Percentiles rank a stretch among this genome's conserved stretches.
phyloP scores from a whole-genome alignment of 2,888 invertebrate genomes.

The Cheilosia scutellata region DNA sequence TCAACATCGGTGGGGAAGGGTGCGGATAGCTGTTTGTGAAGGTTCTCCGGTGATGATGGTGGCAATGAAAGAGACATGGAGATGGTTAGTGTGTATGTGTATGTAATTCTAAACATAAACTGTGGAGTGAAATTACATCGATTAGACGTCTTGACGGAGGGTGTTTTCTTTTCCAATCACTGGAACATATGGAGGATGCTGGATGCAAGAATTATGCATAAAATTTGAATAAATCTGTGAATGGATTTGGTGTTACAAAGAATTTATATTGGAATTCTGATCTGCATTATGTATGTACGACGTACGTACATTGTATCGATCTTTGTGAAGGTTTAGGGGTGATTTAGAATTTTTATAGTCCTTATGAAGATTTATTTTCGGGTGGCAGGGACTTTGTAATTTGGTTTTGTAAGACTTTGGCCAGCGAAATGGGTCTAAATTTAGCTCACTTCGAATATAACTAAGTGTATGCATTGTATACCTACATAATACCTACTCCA shows the following conservation, averaged over 20 bases:
- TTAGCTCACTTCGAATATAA: no score
- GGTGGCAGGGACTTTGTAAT: no score
- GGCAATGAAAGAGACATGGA: conserved; percentile 59
- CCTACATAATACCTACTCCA: no score
- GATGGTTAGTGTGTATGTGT: conserved; percentile 15
- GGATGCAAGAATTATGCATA: conserved; percentile 51
- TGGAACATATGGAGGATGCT: conserved; percentile 60
- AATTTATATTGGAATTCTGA: background rate
- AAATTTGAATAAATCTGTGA: conserved; percentile 67
- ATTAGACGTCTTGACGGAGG: conserved; percentile 61
- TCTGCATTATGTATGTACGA: no score
- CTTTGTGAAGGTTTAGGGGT: background rate
- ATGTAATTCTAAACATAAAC: conserved; percentile 24
- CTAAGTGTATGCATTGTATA: no score
- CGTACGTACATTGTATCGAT: no score
- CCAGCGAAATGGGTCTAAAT: no score
- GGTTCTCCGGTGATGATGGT: conserved; percentile 59
- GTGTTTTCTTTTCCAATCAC: conserved; percentile 63
- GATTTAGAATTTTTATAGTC: no score
- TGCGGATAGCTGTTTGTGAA: conserved; percentile 40
- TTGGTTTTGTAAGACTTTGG: no score
- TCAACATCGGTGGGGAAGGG: conserved; percentile 48
- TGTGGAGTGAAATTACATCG: conserved; percentile 63
- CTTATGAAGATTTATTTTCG: no score
- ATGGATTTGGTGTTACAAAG: background rate